Evolutionary conservation across 2,888 invertebrate genomes (phyloP).

Genomic region (Zygothrica quintamaculata): DNA sequence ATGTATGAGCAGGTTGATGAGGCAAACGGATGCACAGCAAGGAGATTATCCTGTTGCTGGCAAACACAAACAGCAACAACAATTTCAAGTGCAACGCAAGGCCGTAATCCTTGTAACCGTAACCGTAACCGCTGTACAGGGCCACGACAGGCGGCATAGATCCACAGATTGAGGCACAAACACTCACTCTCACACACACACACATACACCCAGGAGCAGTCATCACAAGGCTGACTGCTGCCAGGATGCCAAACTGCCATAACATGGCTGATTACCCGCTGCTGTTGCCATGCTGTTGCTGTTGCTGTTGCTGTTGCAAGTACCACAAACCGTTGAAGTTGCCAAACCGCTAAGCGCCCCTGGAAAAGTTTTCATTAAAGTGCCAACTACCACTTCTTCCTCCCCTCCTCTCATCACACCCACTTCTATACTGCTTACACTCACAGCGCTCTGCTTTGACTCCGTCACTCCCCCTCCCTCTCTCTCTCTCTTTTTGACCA

Average conservation of each 20-base stretch:
- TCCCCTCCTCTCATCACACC: not conserved
- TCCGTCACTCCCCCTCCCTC: not conserved
- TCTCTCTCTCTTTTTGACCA: conserved; percentile 11
- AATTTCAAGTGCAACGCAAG: conserved; percentile 63
- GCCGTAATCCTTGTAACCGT: conserved; percentile 58
- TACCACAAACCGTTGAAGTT: conserved; percentile 51
- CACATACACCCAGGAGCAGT: not conserved
- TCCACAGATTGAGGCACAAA: conserved; percentile 43
- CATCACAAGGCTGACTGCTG: conserved; percentile 3
- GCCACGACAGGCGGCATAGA: conserved; percentile 33
- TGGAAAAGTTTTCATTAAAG: conserved; percentile 75
- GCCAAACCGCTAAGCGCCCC: conserved; percentile 72
- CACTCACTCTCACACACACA: conserved; percentile 3
- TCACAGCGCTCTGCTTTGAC: not conserved
- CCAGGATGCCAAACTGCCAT: conserved; percentile 56
- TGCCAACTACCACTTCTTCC: conserved; percentile 41
- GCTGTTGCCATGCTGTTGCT: conserved; percentile 5
- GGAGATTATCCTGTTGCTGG: conserved; percentile 64
- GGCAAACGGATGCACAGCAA: conserved; percentile 51
- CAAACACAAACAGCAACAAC: conserved; percentile 31
- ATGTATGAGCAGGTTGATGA: conserved; percentile 34
- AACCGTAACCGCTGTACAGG: conserved; percentile 54
- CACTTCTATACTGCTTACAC: too few species aligned
- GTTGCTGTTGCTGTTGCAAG: conserved; percentile 20
- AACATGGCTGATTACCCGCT: conserved; percentile 61